Evolutionary conservation across 1,140 invertebrate genomes (phyloP).

Genomic region (Trachymyrmex cornetzi): DNA sequence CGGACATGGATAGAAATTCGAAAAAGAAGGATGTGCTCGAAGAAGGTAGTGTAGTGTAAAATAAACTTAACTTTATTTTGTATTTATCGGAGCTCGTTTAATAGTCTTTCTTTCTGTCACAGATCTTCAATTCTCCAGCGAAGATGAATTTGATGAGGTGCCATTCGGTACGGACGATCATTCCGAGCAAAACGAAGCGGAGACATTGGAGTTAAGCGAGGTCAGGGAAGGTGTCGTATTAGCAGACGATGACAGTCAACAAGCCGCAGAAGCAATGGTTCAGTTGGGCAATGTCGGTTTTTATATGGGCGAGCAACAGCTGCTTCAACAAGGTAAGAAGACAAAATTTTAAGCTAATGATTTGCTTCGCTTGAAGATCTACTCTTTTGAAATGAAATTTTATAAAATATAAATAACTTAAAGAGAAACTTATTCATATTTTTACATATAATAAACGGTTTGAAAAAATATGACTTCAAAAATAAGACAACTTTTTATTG

Average conservation of each 20-base stretch:
- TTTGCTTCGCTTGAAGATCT: neutral
- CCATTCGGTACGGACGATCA: constrained; percentile 88
- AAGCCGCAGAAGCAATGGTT: constrained; percentile 94
- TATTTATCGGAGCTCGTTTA: constrained; percentile 12
- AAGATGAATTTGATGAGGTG: constrained; percentile 90
- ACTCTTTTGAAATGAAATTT: neutral
- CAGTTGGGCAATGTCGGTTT: constrained; percentile 92
- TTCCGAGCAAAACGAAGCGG: constrained; percentile 86
- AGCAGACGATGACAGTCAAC: constrained; percentile 92
- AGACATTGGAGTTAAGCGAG: constrained; percentile 79
- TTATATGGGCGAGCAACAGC: constrained; percentile 88
- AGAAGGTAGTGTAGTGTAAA: constrained; percentile 87
- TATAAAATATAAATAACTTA: neutral
- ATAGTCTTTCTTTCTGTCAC: constrained; percentile 58
- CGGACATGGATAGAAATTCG: constrained; percentile 79
- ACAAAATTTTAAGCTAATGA: neutral
- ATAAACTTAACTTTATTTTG: neutral
- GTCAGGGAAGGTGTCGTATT: constrained; percentile 84
- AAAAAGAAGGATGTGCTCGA: constrained; percentile 87
- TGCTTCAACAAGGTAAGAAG: constrained; percentile 82
- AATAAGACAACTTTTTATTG: constrained; percentile 6
- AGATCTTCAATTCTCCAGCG: constrained; percentile 92
- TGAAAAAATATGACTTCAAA: neutral
- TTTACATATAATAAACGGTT: neutral
- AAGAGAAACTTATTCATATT: neutral